Base-by-base conservation (phyloP, 2,113 vertebrate species). In the Mungos mungo region DNA sequence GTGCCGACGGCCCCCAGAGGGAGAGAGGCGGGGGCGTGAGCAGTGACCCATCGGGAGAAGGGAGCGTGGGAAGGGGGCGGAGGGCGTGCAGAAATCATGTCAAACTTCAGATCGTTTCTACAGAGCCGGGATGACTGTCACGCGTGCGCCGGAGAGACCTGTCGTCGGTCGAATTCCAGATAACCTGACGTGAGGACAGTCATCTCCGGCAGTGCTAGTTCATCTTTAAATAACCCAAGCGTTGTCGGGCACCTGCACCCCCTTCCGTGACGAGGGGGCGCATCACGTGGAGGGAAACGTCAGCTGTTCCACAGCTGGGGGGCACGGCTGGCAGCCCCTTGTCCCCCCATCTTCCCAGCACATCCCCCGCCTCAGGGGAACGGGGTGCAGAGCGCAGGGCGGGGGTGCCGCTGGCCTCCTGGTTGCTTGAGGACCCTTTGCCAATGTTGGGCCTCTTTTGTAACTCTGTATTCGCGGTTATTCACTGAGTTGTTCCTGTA, bases 201-300 rank as follows among this genome's bases (percentile, higher is more conserved):
- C 29, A 85, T 88, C 96, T 80, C 54, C 92, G 96, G 93, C 65
- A 87, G 86, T 68, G 89, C 94, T 88, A 80, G 88, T 90, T 95
- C 38, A 38, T 94, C 80, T 94, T 95, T 80, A 88, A 94, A 33
- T 45, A 45, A 82, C 11, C 69, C 27, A 27, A 79, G 79, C 60
- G 86, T 57, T 89, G 29, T 47, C 47, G 4, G 87, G 90, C 14
- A 27, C 71, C 68, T 23, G 47, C 69, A 85, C 92, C 33, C 60
- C 35, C 93, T 89, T 47, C 18, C 77, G n/a, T 94, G 63, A 29
- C 72, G 86, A 82, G 5, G 80, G 90, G 87, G 91, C 38, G 77
- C 81, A 54, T 96, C 71, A 31, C 57, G 95, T 18, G 86, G 88
- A 0, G 8, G 92, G 87, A 95, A 91, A 1, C 12, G 88, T 83